Evolutionary conservation across 2,797 vertebrate genomes (phyloP).

Genomic region (Delichon dasypus): DNA sequence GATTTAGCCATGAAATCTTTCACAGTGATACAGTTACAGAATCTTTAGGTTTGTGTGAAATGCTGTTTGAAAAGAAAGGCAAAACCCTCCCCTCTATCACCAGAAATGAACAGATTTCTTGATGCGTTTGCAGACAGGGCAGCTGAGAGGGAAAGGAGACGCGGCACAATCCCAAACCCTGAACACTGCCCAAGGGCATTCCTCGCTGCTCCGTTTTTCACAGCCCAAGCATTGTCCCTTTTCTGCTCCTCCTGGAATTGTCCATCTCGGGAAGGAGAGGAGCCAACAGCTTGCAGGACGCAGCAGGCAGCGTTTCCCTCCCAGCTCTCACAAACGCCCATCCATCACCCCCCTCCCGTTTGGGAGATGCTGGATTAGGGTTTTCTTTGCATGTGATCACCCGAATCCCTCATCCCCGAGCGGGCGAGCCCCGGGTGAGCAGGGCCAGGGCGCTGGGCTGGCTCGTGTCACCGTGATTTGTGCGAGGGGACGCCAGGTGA

Average conservation of each 20-base stretch:
- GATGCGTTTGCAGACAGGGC: background rate
- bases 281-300: background rate
- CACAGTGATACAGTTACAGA: background rate
- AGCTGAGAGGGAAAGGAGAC: background rate
- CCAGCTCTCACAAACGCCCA: background rate
- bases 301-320: background rate
- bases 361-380: background rate
- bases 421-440: background rate
- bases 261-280: background rate
- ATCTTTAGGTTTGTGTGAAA: background rate
- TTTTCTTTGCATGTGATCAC: background rate
- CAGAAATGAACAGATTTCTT: background rate
- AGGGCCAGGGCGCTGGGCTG: background rate
- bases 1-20: background rate
- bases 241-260: background rate
- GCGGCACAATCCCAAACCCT: background rate
- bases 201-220: background rate
- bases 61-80: background rate
- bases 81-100: background rate
- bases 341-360: background rate
- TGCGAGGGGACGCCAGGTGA: rapidly evolving
- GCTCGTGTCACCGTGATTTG: rapidly evolving
- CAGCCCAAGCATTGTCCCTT: background rate
- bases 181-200: background rate
- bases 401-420: background rate